Conservation (phyloP, 2,888 invertebrate genomes). For the Diabrotica balteata region DNA sequence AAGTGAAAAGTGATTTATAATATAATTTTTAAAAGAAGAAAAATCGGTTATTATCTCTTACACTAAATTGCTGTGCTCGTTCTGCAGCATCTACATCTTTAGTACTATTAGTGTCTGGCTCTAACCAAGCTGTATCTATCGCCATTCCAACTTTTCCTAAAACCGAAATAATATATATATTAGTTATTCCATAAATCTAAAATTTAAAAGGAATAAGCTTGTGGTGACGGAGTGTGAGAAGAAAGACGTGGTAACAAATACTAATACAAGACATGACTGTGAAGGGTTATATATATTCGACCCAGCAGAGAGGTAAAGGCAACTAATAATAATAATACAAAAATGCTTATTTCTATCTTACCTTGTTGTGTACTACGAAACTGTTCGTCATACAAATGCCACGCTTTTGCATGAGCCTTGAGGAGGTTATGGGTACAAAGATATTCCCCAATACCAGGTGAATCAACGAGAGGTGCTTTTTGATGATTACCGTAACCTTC, state of each 20-base stretch:
- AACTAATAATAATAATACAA: too few species aligned
- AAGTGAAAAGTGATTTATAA: too few species aligned
- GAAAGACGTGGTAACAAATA: too few species aligned
- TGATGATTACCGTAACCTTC: slow-evolving; percentile 39
- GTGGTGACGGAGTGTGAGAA: too few species aligned
- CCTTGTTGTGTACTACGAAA: slow-evolving; percentile 50
- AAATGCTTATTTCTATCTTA: neutral
- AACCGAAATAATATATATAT: too few species aligned
- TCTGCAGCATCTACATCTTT: slow-evolving; percentile 64
- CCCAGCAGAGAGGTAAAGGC: too few species aligned
- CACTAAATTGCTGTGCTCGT: slow-evolving; percentile 60
- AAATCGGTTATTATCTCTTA: slow-evolving; percentile 9
- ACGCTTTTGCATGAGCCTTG: slow-evolving; percentile 71
- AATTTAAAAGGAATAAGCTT: too few species aligned
- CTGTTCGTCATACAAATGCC: slow-evolving; percentile 67
- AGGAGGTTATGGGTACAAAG: slow-evolving; percentile 69
- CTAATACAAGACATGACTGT: too few species aligned
- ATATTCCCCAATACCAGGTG: slow-evolving; percentile 66
- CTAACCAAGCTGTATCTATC: slow-evolving; percentile 67
- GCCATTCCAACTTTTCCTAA: slow-evolving; percentile 33
- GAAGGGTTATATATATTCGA: too few species aligned
- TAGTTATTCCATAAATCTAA: too few species aligned
- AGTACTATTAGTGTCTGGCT: slow-evolving; percentile 64
- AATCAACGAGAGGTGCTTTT: slow-evolving; percentile 53
- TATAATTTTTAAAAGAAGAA: neutral